Evolutionary conservation across 2,113 vertebrate genomes (phyloP), one percentile per base, ranked within the genome.

Genomic region (Numenius arquata): DNA sequence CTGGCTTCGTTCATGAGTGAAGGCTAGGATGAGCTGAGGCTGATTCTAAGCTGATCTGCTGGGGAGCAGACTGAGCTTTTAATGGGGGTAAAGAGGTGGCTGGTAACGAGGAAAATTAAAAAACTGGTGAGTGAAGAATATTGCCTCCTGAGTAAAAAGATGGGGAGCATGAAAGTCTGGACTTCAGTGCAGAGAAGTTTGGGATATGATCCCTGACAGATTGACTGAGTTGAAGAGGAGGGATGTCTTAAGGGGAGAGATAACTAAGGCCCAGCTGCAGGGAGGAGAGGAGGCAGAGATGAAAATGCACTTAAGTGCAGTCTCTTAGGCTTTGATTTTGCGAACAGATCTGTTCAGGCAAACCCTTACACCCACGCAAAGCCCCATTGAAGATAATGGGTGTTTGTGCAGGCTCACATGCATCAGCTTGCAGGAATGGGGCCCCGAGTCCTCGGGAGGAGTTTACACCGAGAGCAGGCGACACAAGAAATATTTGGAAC

Each of bases 251-350:
- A 4, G 25, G 45, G 41, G 38, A 74, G 50, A 75, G 65, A 77
- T n/a, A 88, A 71, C 26, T 22, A 40, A 55, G n/a, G 63, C n/a
- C 47, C 91, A 95, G 63, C 86, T 95, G 89, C n/a, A 81, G 45
- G 41, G 55, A 74, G 53, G 48, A 84, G 20, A 55, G 65, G 27
- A 85, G 38, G 32, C 63, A 48, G 82, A 82, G 32, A 67, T 63
- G 79, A 94, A 86, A 95, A 90, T 92, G 29, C 56, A 67, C 26
- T 95, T 34, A 83, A 91, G 27, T 36, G 13, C 17, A 74, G 72
- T 90, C 88, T 92, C 82, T 78, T 36, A 65, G 88, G 92, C 41
- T 91, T 90, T 27, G 36, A 16, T 65, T 87, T 88, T 93, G 75
- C 52, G 75, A 86, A 89, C 20, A 26, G 72, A 56, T 86, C 47